These are phyloP conservation scores for Oophaga sylvatica DNA, from an alignment of 2,797 vertebrate genomes.

Conservation along the genomic window DNA sequence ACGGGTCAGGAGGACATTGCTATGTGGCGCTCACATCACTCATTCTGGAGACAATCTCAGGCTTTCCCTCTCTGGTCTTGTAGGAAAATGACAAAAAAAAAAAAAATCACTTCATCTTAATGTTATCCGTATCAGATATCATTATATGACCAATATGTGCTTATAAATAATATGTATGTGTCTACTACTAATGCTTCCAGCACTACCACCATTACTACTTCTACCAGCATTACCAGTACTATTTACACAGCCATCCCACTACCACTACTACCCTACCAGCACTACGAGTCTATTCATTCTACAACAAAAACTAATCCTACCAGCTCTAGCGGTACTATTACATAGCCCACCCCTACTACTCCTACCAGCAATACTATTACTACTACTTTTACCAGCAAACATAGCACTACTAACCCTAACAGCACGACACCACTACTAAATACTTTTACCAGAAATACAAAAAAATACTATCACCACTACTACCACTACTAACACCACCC, in stretches of 20 bases:
- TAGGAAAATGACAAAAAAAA: too few relatives aligned
- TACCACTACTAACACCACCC: neutral
- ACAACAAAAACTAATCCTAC: neutral
- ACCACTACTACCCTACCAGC: neutral
- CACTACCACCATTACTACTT: neutral
- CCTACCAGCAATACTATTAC: neutral
- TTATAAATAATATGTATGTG: too few relatives aligned
- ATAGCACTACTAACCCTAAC: neutral
- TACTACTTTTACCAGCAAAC: neutral
- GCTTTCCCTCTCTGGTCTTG: neutral
- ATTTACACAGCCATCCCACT: neutral
- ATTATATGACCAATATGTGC: too few relatives aligned
- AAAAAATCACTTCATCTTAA: too few relatives aligned
- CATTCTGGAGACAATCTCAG: conserved; percentile 7
- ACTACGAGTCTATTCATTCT: neutral
- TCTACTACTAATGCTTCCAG: too few relatives aligned
- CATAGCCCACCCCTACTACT: neutral
- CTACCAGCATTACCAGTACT: neutral
- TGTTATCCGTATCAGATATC: too few relatives aligned
- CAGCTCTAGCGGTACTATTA: too few relatives aligned
- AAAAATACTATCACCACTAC: neutral
- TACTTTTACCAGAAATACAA: too few relatives aligned
- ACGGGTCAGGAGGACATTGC: conserved; percentile 11
- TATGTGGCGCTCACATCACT: neutral
- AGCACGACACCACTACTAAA: neutral